Conservation (phyloP, 23 tunicate genomes). For the Ascidia mentula region DNA sequence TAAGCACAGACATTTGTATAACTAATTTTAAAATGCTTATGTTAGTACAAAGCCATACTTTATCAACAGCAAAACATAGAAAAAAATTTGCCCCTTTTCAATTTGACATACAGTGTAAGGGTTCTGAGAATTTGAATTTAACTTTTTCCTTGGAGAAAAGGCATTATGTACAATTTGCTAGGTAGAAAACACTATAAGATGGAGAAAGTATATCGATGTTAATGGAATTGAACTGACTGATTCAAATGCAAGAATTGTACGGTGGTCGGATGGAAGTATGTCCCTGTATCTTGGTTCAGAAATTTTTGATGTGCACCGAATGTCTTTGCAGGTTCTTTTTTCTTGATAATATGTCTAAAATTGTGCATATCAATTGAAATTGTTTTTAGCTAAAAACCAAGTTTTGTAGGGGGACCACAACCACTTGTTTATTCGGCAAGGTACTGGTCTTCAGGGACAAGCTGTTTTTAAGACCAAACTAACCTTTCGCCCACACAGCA, state of each 20-base stretch:
- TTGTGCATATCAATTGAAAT: too few relatives aligned
- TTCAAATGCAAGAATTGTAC: slow-evolving; percentile 81
- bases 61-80: too few relatives aligned
- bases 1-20: too few relatives aligned
- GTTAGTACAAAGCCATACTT: too few relatives aligned
- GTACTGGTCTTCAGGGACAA: slow-evolving; percentile 97
- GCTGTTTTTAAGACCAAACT: slow-evolving; percentile 93
- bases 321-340: slow-evolving; percentile 70
- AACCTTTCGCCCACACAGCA: slow-evolving; percentile 95
- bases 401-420: slow-evolving; percentile 88
- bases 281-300: slow-evolving; percentile 84
- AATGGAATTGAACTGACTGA: slow-evolving; percentile 76
- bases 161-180: slow-evolving; percentile 3
- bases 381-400: too few relatives aligned
- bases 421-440: slow-evolving; percentile 97
- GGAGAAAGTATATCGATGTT: slow-evolving; percentile 84
- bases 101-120: too few relatives aligned
- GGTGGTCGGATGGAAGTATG: slow-evolving; percentile 92
- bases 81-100: too few relatives aligned
- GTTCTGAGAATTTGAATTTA: too few relatives aligned
- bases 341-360: background rate
- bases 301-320: slow-evolving; percentile 93
- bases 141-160: background rate
- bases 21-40: too few relatives aligned
- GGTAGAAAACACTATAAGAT: slow-evolving; percentile 95